These are phyloP conservation scores for Procavia capensis DNA, from an alignment of 2,113 vertebrate species.

Conservation along the genomic window DNA sequence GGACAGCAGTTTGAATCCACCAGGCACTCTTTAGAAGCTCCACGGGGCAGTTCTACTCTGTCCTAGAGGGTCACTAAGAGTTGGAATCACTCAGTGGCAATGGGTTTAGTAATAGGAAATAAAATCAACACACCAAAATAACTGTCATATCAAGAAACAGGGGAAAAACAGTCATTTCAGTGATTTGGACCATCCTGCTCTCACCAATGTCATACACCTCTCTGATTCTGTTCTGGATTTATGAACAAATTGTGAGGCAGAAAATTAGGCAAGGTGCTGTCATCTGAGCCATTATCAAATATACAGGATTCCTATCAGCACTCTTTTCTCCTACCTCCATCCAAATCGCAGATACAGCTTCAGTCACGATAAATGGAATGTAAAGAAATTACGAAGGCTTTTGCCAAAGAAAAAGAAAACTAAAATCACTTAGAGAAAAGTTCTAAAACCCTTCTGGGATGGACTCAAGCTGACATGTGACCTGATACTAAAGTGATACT, in stretches of 20 bases:
- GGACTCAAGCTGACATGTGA: neutral
- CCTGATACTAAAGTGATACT: neutral
- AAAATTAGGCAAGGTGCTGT: neutral
- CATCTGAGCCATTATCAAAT: neutral
- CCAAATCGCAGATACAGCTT: neutral
- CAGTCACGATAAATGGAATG: neutral
- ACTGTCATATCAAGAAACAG: neutral
- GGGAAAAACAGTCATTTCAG: neutral
- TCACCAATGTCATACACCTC: neutral
- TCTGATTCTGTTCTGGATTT: neutral
- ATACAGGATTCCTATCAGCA: neutral
- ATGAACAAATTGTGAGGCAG: neutral
- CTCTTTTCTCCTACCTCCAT: neutral
- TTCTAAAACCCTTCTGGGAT: neutral
- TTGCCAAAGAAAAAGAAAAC: neutral
- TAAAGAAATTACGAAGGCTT: neutral
- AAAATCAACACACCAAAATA: neutral
- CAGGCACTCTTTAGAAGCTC: too few species aligned
- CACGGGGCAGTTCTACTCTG: too few species aligned
- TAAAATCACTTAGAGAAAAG: neutral
- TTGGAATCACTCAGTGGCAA: too few species aligned
- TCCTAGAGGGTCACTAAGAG: too few species aligned
- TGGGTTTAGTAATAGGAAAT: neutral
- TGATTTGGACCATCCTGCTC: neutral
- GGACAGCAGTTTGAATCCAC: too few species aligned